Base-by-base conservation (phyloP, 2,797 vertebrate species). In the Acropternis orthonyx region DNA sequence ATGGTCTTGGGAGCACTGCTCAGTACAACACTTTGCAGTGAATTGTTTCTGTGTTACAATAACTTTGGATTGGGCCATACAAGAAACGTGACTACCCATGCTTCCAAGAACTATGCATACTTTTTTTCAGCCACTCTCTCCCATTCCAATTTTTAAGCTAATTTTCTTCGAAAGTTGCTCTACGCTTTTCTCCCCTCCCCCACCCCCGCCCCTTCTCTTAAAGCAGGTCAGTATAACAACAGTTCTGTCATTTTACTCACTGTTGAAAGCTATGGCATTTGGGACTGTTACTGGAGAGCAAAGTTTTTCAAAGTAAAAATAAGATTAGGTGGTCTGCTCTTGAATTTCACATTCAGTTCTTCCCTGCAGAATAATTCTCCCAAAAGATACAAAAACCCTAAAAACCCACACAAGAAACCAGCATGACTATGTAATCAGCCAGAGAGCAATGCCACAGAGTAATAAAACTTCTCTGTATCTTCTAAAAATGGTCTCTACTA, bases 221-320 rank as follows among this genome's bases (percentile, higher is more conserved):
- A 34, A 74, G 48, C 22, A 93, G 20, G 6, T 58, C 6, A 58
- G 5, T 41, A 6, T 37, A 88, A 68, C n/a, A 88, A 68, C n/a
- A 81, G 28, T 78, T 89, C 26, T 90, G n/a, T 74, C 43, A 34
- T 62, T 66, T 75, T 61, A 55, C 13, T 71, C 32, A 28, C 12
- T 44, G 21, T 37, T 90, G 79, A 93, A 88, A 93, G 71, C 71
- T 68, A 63, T 34, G 16, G 20, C 37, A 55, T 83, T 74, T 83
- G 81, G 22, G 71, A 78, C 58, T 77, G 46, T 48, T 86, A 82
- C 12, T 58, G 19, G 43, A 81, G 28, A 86, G 21, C 32, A 69
- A 34, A 30, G 15, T 78, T 93, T 84, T 92, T 76, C 63, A 44
- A 91, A 87, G 39, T 21, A 84, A 89, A 86, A 88, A 58, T 86